Evolutionary conservation across 2,888 invertebrate species (phyloP), one percentile per base, ranked within the genome.

Genomic region (Oscheius sp.): DNA sequence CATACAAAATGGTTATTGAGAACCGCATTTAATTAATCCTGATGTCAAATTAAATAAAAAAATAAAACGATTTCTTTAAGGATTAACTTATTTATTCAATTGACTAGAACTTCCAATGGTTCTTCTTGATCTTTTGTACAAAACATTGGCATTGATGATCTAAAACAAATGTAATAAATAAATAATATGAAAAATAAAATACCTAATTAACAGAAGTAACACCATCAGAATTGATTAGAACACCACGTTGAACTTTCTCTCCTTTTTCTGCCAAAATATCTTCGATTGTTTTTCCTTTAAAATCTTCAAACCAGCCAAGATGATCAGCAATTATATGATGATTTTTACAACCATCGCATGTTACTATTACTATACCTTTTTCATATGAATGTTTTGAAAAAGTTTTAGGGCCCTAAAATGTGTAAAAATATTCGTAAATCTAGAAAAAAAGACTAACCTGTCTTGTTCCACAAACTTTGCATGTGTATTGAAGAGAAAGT

Each of bases 281-380:
- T 91, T 97, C 96, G 83, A 98, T 94, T 88, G 97, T 97, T 74
- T 89, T 88, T 64, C 88, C 89, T 61, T 83, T 75, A 23, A 83
- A 78, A 87, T 95, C 93, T 0, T 92, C 91, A 89, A 97, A 98
- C 97, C 97, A 98, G 78, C 94, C 94, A 0, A 98, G 91, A 89
- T 98, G 96, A 89, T 98, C 97, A 0, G 97, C 97, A 80, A 98
- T 96, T 27, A 98, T 91, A 90, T 98, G 98, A 89, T 94, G 93
- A 88, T 94, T 96, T 58, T 92, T 90, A 88, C 97, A 97, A 0
- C 93, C 93, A 69, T 92, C 92, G 89, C 98, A 98, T 69, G 92
- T 93, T 0, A 96, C 94, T 80, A 98, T 94, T 0, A 98, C 95
- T 13, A 98, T 93, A 16, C 98, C 87, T 21, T 82, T 73, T 25